Evolutionary conservation across 2,888 invertebrate genomes (phyloP), one percentile per base, ranked within the genome.

Genomic region (Acanthopleura granulata): DNA sequence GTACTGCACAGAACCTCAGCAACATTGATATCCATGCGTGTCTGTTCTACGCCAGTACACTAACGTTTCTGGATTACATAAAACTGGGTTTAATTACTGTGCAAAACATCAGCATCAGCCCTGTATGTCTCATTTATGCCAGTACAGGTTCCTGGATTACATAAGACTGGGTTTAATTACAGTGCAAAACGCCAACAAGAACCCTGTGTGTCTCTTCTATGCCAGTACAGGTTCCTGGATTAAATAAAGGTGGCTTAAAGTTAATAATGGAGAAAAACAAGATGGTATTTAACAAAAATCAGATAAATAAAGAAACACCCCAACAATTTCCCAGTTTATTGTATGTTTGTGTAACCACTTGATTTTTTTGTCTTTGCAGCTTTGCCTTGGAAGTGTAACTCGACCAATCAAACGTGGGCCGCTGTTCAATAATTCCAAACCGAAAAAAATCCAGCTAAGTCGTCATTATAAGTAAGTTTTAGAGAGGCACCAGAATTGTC

Each of bases 131-230:
- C 3, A 92, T 98, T 0, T 98, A 97, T 87, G 97, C 98, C 72
- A 97, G 97, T 85, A 98, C 98, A 0, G 96, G 81, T 98, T 98
- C 96, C 96, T 98, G 89, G 98, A 98, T 90, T 97, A 97, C 87
- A 92, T 99, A 49, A 97, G 98, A 91, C 93, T 98, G 77, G 96
- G 96, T 16, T 27, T 12, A 57, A 57, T 57, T 12, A n/a, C 57
- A 9, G n/a, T 57, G 12, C 22, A 18, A 57, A 57, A 57, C 18
- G 6, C n/a, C 22, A 57, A n/a, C 22, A 57, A 12, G 3, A 57
- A 4, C 57, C n/a, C 57, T 22, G 83, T 82, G 72, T 88, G 85
- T 78, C 92, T 97, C 3, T 92, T 98, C 0, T 98, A 97, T 87
- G 97, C 98, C 72, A 97, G 97, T 85, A 98, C 98, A 0, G 96